Conservation (phyloP, 2,113 vertebrate genomes). For the Datnioides undecimradiatus region DNA sequence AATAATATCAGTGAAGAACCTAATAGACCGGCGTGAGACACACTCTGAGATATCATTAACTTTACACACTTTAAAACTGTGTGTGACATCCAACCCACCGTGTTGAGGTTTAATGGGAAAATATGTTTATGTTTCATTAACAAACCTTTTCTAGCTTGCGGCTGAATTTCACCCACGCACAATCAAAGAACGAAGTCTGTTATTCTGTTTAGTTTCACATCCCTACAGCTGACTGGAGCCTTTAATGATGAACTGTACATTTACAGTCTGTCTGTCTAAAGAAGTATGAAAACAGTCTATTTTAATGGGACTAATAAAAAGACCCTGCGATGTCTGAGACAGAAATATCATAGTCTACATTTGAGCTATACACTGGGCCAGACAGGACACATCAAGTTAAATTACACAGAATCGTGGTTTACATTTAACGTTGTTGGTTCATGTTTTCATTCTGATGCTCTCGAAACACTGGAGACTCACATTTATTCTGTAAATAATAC, state of each 20-base stretch:
- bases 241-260: conserved; percentile 10
- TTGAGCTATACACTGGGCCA: not conserved
- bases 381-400: not conserved
- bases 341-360: not conserved
- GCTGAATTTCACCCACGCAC: conserved; percentile 15
- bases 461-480: not conserved
- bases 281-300: conserved; percentile 23
- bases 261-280: conserved; percentile 17
- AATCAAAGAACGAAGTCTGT: conserved; percentile 20
- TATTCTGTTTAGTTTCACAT: not conserved
- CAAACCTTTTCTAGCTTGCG: conserved; percentile 20
- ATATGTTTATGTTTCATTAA: conserved; percentile 27
- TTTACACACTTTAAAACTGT: not conserved
- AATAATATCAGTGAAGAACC: not conserved
- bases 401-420: not conserved
- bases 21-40: not conserved
- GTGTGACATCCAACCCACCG: not conserved
- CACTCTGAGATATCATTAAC: not conserved
- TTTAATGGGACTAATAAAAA: conserved; percentile 46
- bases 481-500: conserved; percentile 24
- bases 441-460: not conserved
- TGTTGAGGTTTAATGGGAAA: conserved; percentile 14
- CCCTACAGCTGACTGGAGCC: not conserved
- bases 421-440: not conserved
- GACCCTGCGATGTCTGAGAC: not conserved